A percentile compares a stretch with the other conserved stretches of the same genome.
phyloP scores from a whole-genome alignment of 1,140 invertebrate species.

The Gonatopus flavifemur region DNA sequence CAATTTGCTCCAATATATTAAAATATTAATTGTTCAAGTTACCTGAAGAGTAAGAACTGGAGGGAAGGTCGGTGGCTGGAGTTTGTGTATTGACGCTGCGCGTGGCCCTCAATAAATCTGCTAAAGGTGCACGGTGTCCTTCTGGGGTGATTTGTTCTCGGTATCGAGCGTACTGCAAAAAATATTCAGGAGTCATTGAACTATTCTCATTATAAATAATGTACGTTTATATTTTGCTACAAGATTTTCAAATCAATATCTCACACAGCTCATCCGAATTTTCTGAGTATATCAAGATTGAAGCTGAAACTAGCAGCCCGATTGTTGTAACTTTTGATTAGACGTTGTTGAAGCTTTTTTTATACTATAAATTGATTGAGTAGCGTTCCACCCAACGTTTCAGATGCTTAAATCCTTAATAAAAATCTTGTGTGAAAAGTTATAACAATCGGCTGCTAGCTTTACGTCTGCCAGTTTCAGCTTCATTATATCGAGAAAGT shows the following conservation, averaged over 20 bases:
- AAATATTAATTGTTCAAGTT: constrained; percentile 26
- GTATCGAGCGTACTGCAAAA: constrained; percentile 51
- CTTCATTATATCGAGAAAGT: too few species aligned
- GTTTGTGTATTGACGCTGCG: constrained; percentile 84
- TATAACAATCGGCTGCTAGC: too few species aligned
- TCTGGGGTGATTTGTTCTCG: constrained; percentile 71
- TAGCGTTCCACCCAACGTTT: too few species aligned
- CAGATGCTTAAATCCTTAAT: too few species aligned
- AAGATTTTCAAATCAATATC: background rate
- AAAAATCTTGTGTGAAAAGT: too few species aligned
- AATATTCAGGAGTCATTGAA: background rate
- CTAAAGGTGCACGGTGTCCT: constrained; percentile 79
- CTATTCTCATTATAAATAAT: constrained; percentile 1
- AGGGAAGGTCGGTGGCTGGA: constrained; percentile 64
- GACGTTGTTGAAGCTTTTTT: too few species aligned
- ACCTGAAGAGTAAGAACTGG: constrained; percentile 63
- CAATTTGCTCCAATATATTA: constrained; percentile 13
- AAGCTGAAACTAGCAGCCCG: too few species aligned
- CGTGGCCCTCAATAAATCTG: constrained; percentile 70
- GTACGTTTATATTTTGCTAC: background rate
- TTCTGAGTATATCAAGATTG: too few species aligned
- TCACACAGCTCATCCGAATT: too few species aligned
- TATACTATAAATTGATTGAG: too few species aligned
- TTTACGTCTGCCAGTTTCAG: too few species aligned
- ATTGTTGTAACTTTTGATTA: too few species aligned